phyloP scores from a whole-genome alignment of 2,888 invertebrate genomes.

The Phasia obesa region DNA sequence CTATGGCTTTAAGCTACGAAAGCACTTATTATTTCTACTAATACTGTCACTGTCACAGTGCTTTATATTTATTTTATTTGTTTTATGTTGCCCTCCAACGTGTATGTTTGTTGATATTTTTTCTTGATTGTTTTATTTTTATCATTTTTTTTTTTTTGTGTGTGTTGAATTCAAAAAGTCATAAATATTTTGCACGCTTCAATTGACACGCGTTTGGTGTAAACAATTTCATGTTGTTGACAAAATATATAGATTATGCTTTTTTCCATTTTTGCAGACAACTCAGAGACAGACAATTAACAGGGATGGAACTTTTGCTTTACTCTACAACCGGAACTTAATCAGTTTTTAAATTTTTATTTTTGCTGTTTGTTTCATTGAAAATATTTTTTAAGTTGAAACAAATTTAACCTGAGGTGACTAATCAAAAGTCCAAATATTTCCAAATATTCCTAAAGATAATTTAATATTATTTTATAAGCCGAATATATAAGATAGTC shows the following conservation, averaged over 20 bases:
- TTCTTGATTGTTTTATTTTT: conserved; percentile 8
- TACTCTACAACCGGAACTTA: too few species aligned
- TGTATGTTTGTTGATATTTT: conserved; percentile 27
- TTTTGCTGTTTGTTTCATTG: too few species aligned
- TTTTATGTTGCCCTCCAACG: conserved; percentile 16
- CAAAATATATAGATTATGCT: conserved; percentile 37
- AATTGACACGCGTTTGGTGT: conserved; percentile 71
- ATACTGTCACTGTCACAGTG: conserved; percentile 26
- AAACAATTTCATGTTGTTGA: conserved; percentile 61
- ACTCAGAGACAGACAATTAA: not conserved
- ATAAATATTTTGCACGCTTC: conserved; percentile 72
- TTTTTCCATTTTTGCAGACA: not conserved
- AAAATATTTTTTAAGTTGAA: too few species aligned
- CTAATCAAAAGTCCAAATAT: too few species aligned
- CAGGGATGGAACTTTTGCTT: conserved; percentile 17
- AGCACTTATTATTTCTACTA: conserved; percentile 25
- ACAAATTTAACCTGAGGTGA: too few species aligned
- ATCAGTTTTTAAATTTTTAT: too few species aligned
- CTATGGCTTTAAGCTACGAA: conserved; percentile 41
- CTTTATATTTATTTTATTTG: conserved; percentile 37
- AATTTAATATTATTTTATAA: too few species aligned
- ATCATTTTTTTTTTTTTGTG: conserved; percentile 17
- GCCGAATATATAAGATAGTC: too few species aligned
- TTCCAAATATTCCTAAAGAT: too few species aligned
- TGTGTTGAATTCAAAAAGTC: conserved; percentile 43